phyloP scores from a whole-genome alignment of 2,888 invertebrate species.

The Apodemia zela region DNA sequence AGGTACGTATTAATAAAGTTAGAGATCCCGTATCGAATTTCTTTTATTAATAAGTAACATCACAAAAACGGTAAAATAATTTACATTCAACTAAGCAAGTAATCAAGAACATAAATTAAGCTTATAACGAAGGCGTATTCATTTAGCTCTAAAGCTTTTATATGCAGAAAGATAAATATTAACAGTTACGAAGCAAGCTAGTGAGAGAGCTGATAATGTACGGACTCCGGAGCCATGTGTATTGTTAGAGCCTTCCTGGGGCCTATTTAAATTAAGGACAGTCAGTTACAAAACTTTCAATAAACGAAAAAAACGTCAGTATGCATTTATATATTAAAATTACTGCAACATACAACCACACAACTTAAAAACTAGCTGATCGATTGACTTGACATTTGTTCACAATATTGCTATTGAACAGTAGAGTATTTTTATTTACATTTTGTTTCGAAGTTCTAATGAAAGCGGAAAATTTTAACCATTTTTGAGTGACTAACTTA shows the following conservation, averaged over 20 bases:
- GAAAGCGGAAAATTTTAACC: too few species aligned
- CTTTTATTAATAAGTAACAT: neutral
- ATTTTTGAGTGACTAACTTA: too few species aligned
- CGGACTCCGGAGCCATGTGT: slow-evolving; percentile 1
- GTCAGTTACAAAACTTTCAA: neutral
- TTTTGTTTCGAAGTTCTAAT: too few species aligned
- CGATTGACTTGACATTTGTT: too few species aligned
- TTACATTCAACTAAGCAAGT: neutral
- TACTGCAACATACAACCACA: too few species aligned
- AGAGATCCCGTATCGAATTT: too few species aligned
- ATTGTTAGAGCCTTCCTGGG: slow-evolving; percentile 11
- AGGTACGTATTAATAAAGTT: too few species aligned
- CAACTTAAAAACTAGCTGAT: too few species aligned
- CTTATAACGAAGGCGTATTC: slow-evolving; percentile 15
- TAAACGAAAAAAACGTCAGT: neutral
- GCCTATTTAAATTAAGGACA: slow-evolving; percentile 8
- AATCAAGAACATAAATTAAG: slow-evolving; percentile 11
- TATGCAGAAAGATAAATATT: slow-evolving; percentile 16
- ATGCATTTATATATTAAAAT: neutral
- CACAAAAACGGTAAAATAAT: neutral
- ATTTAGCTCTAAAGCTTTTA: slow-evolving; percentile 7
- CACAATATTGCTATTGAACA: too few species aligned
- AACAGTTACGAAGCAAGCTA: slow-evolving; percentile 10
- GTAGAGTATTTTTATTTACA: too few species aligned
- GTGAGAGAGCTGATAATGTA: slow-evolving; percentile 13